Evolutionary conservation across 2,888 invertebrate species (phyloP), one percentile per base, ranked within the genome.

Genomic region (Dichetophora obliterata): DNA sequence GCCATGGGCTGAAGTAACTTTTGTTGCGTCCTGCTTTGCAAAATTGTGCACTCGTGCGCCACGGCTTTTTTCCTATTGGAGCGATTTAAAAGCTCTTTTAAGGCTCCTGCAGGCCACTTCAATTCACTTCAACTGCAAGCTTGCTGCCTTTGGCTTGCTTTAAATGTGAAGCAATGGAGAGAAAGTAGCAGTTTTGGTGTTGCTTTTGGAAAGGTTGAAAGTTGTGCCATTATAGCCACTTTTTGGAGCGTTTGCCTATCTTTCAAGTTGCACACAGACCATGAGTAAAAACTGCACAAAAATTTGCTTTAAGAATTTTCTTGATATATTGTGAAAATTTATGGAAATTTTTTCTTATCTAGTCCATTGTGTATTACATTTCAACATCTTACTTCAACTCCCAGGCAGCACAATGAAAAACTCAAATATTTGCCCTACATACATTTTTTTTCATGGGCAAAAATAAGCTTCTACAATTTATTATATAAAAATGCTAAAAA

Each of bases 41-140:
- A 34, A 68, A 48, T 68, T 68, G 68, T 50, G 48, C 68, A 50
- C 68, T 68, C 68, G 68, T 68, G 48, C 68, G 68, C 68, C 6
- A 27, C 48, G 24, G 4, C 68, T 16, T 34, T 65, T 66, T 66
- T 8, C n/a, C 19, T 14, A 37, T 14, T 34, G 54, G 6, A 9
- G 54, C 54, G 54, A 54, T 54, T 54, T 54, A 9, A 22, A 54
- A n/a, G 54, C 19, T 8, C 8, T 22, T 54, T 22, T 22, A 54
- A 54, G 22, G 54, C 50, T 14, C 22, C 68, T 52, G 31, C 70
- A 16, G 54, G 27, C 24, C 63, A 31, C 31, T 63, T 22, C 24
- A 63, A 5, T 31, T 69, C 19, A 54, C 52, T 14, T 31, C 6
- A 54, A 43, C 52, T 16, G 9, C 2, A 31, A 27, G 31, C 19